These are phyloP conservation scores for Plemyria rubiginata DNA, from an alignment of 2,888 invertebrate species.

Conservation along the genomic window DNA sequence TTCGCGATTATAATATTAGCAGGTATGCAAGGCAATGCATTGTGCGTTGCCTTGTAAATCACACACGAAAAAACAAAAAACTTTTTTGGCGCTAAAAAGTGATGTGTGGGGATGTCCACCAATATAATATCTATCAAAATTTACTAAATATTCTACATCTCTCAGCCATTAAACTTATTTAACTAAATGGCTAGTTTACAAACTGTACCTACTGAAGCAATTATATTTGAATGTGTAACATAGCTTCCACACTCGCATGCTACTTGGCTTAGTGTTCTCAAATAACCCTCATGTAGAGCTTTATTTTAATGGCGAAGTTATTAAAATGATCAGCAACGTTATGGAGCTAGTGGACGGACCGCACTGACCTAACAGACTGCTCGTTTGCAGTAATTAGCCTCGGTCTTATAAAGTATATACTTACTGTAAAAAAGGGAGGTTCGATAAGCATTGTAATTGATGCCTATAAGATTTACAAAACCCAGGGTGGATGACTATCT, in stretches of 20 bases:
- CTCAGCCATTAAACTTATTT: background rate
- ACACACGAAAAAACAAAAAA: no score
- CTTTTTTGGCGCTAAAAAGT: no score
- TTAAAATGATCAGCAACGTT: conserved; percentile 58
- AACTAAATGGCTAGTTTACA: background rate
- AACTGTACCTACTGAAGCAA: conserved; percentile 5
- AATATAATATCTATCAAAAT: no score
- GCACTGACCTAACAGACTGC: background rate
- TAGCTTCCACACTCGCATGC: conserved; percentile 19
- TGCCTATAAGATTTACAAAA: no score
- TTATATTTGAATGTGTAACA: conserved; percentile 19
- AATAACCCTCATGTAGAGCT: conserved; percentile 37
- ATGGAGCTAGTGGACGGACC: conserved; percentile 9
- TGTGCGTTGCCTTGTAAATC: no score
- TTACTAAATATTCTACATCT: no score
- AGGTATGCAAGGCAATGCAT: no score
- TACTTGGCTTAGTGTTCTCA: conserved; percentile 31
- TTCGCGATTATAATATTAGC: no score
- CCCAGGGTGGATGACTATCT: no score
- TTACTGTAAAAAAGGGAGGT: no score
- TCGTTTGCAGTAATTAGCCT: conserved; percentile 7
- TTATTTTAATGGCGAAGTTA: conserved; percentile 48
- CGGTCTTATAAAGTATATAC: background rate
- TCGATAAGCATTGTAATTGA: no score
- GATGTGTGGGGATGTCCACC: no score